These are phyloP conservation scores for Macroramphosus scolopax DNA, from an alignment of 2,797 vertebrate species.

Conservation along the genomic window DNA sequence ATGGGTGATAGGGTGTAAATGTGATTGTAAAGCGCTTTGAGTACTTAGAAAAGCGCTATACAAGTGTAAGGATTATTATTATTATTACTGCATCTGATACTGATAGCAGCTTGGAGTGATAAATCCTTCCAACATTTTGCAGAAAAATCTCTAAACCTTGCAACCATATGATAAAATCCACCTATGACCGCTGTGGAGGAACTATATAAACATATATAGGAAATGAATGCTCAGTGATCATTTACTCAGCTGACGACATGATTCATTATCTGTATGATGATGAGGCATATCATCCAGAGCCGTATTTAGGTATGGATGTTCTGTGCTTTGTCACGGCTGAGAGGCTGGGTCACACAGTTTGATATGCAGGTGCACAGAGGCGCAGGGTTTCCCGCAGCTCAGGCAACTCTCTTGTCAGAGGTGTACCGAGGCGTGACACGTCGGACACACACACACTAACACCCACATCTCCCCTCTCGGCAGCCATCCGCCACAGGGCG, in stretches of 20 bases:
- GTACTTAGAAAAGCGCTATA: no score
- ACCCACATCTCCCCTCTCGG: slow-evolving; percentile 25
- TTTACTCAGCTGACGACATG: slow-evolving; percentile 6
- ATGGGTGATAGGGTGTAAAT: no score
- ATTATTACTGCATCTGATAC: slow-evolving; percentile 28
- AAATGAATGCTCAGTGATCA: no score
- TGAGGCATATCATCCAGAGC: slow-evolving; percentile 28
- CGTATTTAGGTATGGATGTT: slow-evolving; percentile 46
- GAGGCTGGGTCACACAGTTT: slow-evolving; percentile 62
- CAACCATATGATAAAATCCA: background rate
- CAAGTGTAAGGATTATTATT: no score
- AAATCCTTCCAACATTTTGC: no score
- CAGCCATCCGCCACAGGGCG: slow-evolving; percentile 56
- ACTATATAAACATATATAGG: background rate
- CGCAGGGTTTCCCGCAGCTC: slow-evolving; percentile 61
- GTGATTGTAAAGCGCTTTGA: no score
- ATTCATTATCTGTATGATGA: slow-evolving; percentile 36
- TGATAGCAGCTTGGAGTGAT: slow-evolving; percentile 23
- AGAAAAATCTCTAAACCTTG: no score
- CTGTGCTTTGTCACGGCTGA: slow-evolving; percentile 53
- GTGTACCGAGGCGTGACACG: slow-evolving; percentile 64
- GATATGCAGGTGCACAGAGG: slow-evolving; percentile 70
- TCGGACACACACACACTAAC: slow-evolving; percentile 22
- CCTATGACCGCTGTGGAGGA: background rate
- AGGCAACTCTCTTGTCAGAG: slow-evolving; percentile 67